Conservation (phyloP, 2,797 vertebrate genomes). For the Argyrosomus regius region DNA sequence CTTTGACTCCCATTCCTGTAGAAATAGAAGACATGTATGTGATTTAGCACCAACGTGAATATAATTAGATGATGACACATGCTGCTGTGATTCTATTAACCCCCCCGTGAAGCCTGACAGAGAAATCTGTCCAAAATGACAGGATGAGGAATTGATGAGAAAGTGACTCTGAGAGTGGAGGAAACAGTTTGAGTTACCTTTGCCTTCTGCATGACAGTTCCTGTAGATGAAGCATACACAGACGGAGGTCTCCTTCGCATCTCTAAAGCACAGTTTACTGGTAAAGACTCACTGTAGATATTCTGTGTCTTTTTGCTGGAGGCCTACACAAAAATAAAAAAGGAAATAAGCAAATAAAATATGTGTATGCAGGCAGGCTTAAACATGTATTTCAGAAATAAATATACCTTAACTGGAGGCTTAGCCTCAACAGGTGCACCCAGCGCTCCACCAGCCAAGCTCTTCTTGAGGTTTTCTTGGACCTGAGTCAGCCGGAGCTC, state of each 20-base stretch:
- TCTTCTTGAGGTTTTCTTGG: slow-evolving; percentile 93
- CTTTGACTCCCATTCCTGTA: slow-evolving; percentile 96
- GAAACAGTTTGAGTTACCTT: slow-evolving; percentile 84
- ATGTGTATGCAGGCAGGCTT: neutral
- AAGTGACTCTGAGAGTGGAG: neutral
- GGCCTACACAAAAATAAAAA: slow-evolving; percentile 43
- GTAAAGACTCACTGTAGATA: slow-evolving; percentile 84
- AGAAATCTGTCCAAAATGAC: neutral
- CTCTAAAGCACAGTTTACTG: slow-evolving; percentile 92
- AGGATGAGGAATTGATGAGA: neutral
- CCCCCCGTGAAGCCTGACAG: slow-evolving; percentile 12
- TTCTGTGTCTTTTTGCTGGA: slow-evolving; percentile 74
- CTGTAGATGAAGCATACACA: slow-evolving; percentile 87
- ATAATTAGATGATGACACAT: slow-evolving; percentile 25
- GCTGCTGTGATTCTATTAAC: slow-evolving; percentile 32
- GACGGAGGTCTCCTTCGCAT: slow-evolving; percentile 90
- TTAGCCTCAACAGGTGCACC: slow-evolving; percentile 84
- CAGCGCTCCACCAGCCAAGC: slow-evolving; percentile 89
- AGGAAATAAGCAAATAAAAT: neutral
- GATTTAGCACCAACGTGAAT: neutral
- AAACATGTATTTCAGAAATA: neutral
- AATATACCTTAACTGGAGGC: slow-evolving; percentile 82
- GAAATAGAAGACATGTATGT: slow-evolving; percentile 23
- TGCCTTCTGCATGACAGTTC: slow-evolving; percentile 93
- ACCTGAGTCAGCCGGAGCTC: slow-evolving; percentile 91